These are phyloP conservation scores for Botia kubotai DNA, from an alignment of 2,797 vertebrate species.

Conservation along the genomic window DNA sequence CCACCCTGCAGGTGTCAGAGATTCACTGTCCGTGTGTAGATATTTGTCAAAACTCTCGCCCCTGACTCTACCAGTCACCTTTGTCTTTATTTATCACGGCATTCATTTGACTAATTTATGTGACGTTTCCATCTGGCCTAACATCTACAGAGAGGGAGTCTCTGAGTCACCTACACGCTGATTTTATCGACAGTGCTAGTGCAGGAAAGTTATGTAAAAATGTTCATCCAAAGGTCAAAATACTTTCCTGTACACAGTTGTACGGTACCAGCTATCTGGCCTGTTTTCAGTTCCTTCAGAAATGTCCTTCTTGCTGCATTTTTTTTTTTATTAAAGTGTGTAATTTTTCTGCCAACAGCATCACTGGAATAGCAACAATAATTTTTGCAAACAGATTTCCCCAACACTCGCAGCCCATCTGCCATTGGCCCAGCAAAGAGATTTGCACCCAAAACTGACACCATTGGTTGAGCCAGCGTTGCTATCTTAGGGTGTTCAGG, in stretches of 20 bases:
- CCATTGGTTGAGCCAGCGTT: too few relatives aligned
- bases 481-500: too few relatives aligned
- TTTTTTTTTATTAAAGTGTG: too few relatives aligned
- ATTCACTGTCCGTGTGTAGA: background rate
- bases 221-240: background rate
- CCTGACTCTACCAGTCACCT: background rate
- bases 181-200: slow-evolving; percentile 30
- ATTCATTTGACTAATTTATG: slow-evolving; percentile 42
- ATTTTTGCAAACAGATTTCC: too few relatives aligned
- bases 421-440: too few relatives aligned
- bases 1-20: background rate
- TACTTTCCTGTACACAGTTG: background rate
- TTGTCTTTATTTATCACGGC: slow-evolving; percentile 22
- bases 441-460: too few relatives aligned
- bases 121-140: slow-evolving; percentile 2
- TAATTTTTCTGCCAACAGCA: too few relatives aligned
- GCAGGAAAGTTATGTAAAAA: background rate
- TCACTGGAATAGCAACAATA: too few relatives aligned
- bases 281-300: too few relatives aligned
- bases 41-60: background rate
- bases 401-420: too few relatives aligned
- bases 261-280: background rate
- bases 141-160: slow-evolving; percentile 12
- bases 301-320: too few relatives aligned
- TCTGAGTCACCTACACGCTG: slow-evolving; percentile 16